Conservation (phyloP, 2,113 vertebrate genomes). For the Nansenia antarctica region DNA sequence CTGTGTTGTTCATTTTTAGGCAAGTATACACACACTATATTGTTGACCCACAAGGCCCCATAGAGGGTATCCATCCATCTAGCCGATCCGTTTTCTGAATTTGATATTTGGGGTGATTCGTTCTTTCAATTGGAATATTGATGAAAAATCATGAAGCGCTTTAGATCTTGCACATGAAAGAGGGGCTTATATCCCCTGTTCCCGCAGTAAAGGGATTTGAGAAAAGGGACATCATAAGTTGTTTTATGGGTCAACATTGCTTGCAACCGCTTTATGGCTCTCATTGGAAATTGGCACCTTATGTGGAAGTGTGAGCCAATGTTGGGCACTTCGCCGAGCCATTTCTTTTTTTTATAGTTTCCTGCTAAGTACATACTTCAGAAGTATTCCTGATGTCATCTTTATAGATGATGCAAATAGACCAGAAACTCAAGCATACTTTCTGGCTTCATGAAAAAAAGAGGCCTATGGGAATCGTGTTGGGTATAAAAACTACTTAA, state of each 20-base stretch:
- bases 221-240: not conserved
- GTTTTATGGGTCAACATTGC: slow-evolving; percentile 1
- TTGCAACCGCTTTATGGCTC: not conserved
- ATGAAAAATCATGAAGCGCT: slow-evolving; percentile 51
- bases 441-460: not conserved
- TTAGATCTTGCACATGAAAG: slow-evolving; percentile 49
- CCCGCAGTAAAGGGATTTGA: not conserved
- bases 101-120: slow-evolving; percentile 40
- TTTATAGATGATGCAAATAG: not conserved
- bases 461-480: slow-evolving; percentile 25
- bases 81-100: too few relatives aligned
- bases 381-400: not conserved
- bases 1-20: too few relatives aligned
- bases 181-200: slow-evolving; percentile 54
- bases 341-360: not conserved
- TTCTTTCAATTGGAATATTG: slow-evolving; percentile 73
- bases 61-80: too few relatives aligned
- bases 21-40: too few relatives aligned
- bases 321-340: not conserved
- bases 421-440: not conserved
- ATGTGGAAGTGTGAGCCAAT: not conserved
- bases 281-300: not conserved
- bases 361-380: not conserved
- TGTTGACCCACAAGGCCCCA: too few relatives aligned
- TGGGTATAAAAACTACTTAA: slow-evolving; percentile 53